Percentiles rank a stretch among this genome's conserved stretches.
These are phyloP conservation scores for Drosophila repletoides DNA, from an alignment of 1,140 invertebrate genomes.

Conservation along the genomic window DNA sequence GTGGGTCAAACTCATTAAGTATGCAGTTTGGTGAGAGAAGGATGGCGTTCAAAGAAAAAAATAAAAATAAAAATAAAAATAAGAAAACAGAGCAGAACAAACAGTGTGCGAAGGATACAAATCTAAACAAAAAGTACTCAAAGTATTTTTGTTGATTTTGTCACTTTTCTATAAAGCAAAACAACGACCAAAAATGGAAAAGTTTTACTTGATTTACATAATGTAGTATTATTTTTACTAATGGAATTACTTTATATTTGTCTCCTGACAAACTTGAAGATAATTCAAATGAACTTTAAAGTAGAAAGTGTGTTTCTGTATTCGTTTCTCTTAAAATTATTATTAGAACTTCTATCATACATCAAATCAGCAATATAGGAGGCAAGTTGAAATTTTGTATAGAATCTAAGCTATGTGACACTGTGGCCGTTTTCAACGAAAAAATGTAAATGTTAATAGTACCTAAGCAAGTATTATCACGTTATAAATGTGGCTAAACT, in stretches of 20 bases:
- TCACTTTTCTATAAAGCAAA: too few relatives aligned
- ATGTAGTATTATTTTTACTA: too few relatives aligned
- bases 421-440: constrained; percentile 21
- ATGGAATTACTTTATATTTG: too few relatives aligned
- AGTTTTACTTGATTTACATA: too few relatives aligned
- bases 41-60: too few relatives aligned
- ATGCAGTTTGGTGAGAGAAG: too few relatives aligned
- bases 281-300: too few relatives aligned
- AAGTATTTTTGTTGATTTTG: too few relatives aligned
- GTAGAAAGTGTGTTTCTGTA: not conserved
- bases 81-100: not conserved
- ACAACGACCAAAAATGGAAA: too few relatives aligned
- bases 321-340: not conserved
- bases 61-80: not conserved
- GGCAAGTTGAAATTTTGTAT: constrained; percentile 14
- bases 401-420: constrained; percentile 21
- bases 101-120: not conserved
- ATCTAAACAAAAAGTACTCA: not conserved
- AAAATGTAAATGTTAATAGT: constrained; percentile 44
- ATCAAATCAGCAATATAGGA: constrained; percentile 23
- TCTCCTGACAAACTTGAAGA: too few relatives aligned
- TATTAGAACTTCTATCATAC: not conserved
- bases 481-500: constrained; percentile 41
- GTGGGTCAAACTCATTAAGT: too few relatives aligned
- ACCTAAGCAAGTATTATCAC: constrained; percentile 42